Percentiles rank a stretch among this genome's conserved stretches.
phyloP scores from a whole-genome alignment of 2,888 invertebrate genomes.

The Agrotis puta region DNA sequence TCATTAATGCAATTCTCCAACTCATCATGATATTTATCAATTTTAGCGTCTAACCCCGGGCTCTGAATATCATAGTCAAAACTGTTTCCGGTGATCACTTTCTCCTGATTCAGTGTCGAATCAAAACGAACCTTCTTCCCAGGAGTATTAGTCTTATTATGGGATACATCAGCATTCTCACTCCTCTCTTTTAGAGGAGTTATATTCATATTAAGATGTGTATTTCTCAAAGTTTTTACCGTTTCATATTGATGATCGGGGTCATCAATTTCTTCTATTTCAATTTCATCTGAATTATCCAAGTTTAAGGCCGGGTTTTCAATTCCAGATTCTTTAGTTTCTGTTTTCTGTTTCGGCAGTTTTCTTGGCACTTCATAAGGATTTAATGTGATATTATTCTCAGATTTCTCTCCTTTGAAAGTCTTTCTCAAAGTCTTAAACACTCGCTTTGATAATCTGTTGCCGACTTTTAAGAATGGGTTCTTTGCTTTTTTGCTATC shows the following conservation, averaged over 20 bases:
- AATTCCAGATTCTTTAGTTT: slow-evolving; percentile 82
- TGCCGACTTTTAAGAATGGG: slow-evolving; percentile 82
- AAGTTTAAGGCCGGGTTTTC: slow-evolving; percentile 86
- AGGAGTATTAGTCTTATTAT: slow-evolving; percentile 81
- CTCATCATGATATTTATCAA: slow-evolving; percentile 89
- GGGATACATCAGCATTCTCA: slow-evolving; percentile 77
- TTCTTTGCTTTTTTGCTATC: slow-evolving; percentile 83
- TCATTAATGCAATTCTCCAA: slow-evolving; percentile 89
- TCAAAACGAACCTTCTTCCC: slow-evolving; percentile 88
- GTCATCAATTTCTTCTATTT: slow-evolving; percentile 83
- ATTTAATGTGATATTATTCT: slow-evolving; percentile 78
- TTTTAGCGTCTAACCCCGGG: slow-evolving; percentile 86
- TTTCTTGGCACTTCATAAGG: slow-evolving; percentile 89
- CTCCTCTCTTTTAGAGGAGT: slow-evolving; percentile 82
- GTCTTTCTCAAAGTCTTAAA: slow-evolving; percentile 86
- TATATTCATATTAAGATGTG: slow-evolving; percentile 84
- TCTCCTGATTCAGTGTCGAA: slow-evolving; percentile 87
- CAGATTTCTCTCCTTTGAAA: slow-evolving; percentile 84
- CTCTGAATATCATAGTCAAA: slow-evolving; percentile 86
- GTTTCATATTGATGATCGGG: slow-evolving; percentile 87
- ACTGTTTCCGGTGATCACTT: slow-evolving; percentile 88
- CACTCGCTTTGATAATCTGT: slow-evolving; percentile 85
- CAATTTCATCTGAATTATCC: slow-evolving; percentile 87
- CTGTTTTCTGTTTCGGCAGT: slow-evolving; percentile 76
- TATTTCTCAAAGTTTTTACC: slow-evolving; percentile 85